These are phyloP conservation scores for Sebastes reedi DNA, from an alignment of 2,797 vertebrate species.

Conservation along the genomic window DNA sequence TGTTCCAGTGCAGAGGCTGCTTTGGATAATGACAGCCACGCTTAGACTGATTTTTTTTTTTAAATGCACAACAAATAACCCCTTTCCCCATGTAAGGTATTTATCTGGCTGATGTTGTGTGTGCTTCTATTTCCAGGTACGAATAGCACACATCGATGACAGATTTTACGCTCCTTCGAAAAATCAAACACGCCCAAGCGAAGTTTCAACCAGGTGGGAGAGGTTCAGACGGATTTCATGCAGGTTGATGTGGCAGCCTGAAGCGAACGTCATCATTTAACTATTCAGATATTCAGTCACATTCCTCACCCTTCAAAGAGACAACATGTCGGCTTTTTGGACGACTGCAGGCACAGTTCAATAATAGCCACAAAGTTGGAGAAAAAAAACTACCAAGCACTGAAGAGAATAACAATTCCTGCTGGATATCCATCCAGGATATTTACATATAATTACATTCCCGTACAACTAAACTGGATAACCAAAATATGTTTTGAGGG, in stretches of 20 bases:
- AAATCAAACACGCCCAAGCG: conserved; percentile 12
- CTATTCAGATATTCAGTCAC: conserved; percentile 16
- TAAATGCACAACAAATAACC: conserved; percentile 14
- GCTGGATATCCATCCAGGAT: not conserved
- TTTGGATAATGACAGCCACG: conserved; percentile 8
- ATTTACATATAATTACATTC: no score
- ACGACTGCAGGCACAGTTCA: not conserved
- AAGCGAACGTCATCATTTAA: conserved; percentile 12
- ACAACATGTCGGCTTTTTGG: not conserved
- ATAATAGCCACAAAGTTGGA: not conserved
- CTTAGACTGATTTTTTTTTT: conserved; percentile 6
- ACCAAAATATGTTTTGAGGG: no score
- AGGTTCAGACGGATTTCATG: conserved; percentile 19
- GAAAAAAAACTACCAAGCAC: not conserved
- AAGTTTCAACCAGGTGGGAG: conserved; percentile 10
- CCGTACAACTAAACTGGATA: no score
- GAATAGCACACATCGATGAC: conserved; percentile 25
- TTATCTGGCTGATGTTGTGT: conserved; percentile 1
- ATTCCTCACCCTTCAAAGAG: conserved; percentile 16
- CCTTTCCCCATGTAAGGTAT: not conserved
- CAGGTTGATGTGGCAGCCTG: not conserved
- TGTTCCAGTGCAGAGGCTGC: not conserved
- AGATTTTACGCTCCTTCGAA: conserved; percentile 30
- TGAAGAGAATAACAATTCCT: not conserved
- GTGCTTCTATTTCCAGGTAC: not conserved